phyloP scores from a whole-genome alignment of 2,888 invertebrate genomes.

The Sialis fuliginosa region DNA sequence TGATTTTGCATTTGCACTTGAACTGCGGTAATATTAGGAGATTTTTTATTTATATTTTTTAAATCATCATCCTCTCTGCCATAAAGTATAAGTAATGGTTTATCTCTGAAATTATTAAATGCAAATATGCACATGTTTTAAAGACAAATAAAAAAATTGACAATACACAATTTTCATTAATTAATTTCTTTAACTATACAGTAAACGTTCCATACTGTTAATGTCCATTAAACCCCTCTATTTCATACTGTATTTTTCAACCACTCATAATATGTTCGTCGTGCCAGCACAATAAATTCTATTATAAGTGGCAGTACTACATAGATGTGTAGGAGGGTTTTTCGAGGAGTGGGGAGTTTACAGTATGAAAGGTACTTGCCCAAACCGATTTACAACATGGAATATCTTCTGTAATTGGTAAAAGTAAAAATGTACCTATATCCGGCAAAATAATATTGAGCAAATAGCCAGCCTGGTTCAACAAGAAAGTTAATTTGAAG shows the following conservation, averaged over 20 bases:
- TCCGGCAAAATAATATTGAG: slow-evolving; percentile 66
- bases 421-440: slow-evolving; percentile 32
- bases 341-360: too few relatives aligned
- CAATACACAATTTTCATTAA: background rate
- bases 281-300: too few relatives aligned
- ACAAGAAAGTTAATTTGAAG: slow-evolving; percentile 91
- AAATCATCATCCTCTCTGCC: slow-evolving; percentile 48
- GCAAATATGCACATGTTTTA: too few relatives aligned
- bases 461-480: slow-evolving; percentile 73
- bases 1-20: slow-evolving; percentile 55
- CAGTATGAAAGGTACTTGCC: too few relatives aligned
- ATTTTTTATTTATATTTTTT: slow-evolving; percentile 28
- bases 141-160: slow-evolving; percentile 3
- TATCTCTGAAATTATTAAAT: slow-evolving; percentile 30
- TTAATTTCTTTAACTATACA: background rate
- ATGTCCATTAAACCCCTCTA: background rate
- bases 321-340: background rate
- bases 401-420: background rate
- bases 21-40: slow-evolving; percentile 45
- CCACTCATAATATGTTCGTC: too few relatives aligned
- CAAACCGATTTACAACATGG: too few relatives aligned
- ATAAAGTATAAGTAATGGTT: slow-evolving; percentile 57
- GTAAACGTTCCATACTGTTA: background rate
- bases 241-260: too few relatives aligned
- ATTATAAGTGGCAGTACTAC: too few relatives aligned